Base-by-base conservation (phyloP, 2,113 vertebrate genomes). In the Amphiprion ocellaris region DNA sequence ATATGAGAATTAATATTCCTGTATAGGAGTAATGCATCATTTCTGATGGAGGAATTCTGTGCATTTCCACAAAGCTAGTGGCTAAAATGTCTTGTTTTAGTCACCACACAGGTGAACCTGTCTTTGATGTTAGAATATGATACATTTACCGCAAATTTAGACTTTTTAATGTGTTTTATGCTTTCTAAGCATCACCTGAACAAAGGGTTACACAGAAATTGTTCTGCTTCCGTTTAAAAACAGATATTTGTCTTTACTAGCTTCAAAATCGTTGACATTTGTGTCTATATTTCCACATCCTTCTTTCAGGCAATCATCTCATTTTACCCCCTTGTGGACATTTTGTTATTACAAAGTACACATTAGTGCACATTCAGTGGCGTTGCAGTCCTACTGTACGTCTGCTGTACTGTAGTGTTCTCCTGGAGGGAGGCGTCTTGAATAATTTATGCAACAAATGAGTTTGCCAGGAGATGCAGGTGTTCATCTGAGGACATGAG, bases 361-460 rank as follows among this genome's bases (percentile, higher is more conserved):
- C 23, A 46, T 24, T 10, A 10, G 6, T 69, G 75, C 30, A 44
- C 14, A 11, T 58, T 62, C 30, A 47, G 28, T 39, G 39, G 44
- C 26, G 52, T 28, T 33, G 30, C 63, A 19, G 39, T 54, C 24
- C 70, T 65, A 56, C 75, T 80, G 76, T 69, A 55, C 66, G 61
- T 72, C 66, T 77, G 65, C 23, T 70, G 14, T 66, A 77, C 62
- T 79, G 63, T 77, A 66, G 66, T 10, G 3, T 28, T 68, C 72
- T 80, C 55, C 55, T 69, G 21, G 49, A 82, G 73, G 80, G 60
- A 41, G 81, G 61, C 19, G 24, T 56, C 73, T 73, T 93, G 87
- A 93, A 93, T 93, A 87, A 94, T 94, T 93, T 71, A 93, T 85
- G 79, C 78, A 80, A 87, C 81, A 91, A 92, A 87, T 89, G 82